A percentile compares a stretch with the other conserved stretches of the same genome.
phyloP scores from a whole-genome alignment of 2,113 vertebrate genomes.

The Sapayoa aenigma region DNA sequence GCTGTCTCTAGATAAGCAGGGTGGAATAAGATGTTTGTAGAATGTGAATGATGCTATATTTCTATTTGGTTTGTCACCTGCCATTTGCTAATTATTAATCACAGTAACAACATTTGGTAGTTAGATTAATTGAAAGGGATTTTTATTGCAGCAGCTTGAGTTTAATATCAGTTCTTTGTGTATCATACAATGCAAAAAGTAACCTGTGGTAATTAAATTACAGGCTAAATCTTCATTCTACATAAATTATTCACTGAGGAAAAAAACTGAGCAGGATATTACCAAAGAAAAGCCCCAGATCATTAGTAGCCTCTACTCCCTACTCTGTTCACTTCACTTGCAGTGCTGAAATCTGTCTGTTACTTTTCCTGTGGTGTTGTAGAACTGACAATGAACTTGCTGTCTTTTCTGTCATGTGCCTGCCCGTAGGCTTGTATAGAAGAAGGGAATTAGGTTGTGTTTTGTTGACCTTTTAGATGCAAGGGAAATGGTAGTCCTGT shows the following conservation, averaged over 20 bases:
- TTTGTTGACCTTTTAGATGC: constrained; percentile 35
- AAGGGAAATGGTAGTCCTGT: neutral
- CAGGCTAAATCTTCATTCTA: neutral
- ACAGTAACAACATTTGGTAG: neutral
- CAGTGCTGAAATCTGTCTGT: neutral
- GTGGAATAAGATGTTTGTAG: neutral
- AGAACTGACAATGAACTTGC: neutral
- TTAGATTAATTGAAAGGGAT: neutral
- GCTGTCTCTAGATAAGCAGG: neutral
- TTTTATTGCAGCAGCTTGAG: constrained; percentile 34
- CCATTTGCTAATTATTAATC: constrained; percentile 27
- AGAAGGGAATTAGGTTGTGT: neutral
- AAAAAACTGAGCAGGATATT: neutral
- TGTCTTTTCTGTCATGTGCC: neutral
- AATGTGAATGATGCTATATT: neutral
- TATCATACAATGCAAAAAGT: neutral
- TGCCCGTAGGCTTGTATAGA: neutral
- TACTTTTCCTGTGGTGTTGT: neutral
- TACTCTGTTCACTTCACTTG: neutral
- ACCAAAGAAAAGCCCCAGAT: neutral
- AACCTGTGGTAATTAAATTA: constrained; percentile 39
- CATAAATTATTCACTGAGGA: neutral
- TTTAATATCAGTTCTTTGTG: neutral
- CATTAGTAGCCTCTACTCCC: neutral
- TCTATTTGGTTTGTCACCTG: neutral